phyloP scores from a whole-genome alignment of 2,113 vertebrate genomes.

The Chamaetylas fuelleborni region DNA sequence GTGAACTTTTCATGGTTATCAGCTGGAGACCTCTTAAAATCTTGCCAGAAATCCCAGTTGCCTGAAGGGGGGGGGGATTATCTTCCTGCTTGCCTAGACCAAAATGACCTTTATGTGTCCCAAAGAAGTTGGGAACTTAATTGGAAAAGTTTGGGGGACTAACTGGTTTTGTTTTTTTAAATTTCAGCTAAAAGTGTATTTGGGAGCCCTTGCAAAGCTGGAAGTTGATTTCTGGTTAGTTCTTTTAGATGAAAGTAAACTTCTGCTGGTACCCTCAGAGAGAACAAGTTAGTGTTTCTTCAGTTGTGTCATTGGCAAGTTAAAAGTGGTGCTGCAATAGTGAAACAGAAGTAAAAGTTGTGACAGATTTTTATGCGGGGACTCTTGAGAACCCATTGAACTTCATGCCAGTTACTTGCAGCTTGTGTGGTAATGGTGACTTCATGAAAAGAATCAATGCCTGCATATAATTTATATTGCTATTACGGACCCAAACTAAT shows the following conservation, averaged over 20 bases:
- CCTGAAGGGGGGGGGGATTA: constrained; percentile 45
- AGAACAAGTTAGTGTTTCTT: background rate
- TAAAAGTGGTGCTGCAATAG: background rate
- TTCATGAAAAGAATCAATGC: background rate
- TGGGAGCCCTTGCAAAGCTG: background rate
- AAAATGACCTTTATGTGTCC: constrained; percentile 42
- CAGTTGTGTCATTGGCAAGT: background rate
- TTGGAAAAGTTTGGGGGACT: background rate
- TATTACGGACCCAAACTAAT: background rate
- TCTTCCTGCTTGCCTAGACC: background rate
- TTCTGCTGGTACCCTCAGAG: background rate
- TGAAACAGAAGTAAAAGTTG: background rate
- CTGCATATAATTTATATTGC: background rate
- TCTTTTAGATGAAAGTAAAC: background rate
- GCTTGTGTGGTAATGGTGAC: background rate
- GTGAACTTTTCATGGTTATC: constrained; percentile 58
- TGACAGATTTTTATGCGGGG: background rate
- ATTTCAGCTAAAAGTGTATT: background rate
- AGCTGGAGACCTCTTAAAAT: constrained; percentile 60
- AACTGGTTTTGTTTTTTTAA: background rate
- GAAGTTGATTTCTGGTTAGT: background rate
- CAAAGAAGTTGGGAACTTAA: background rate
- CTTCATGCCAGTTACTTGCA: background rate
- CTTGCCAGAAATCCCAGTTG: constrained; percentile 38
- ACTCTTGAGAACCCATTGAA: background rate